Evolutionary conservation across 1,140 invertebrate genomes (phyloP), one percentile per base, ranked within the genome.

Genomic region (Rhynchophorus ferrugineus): DNA sequence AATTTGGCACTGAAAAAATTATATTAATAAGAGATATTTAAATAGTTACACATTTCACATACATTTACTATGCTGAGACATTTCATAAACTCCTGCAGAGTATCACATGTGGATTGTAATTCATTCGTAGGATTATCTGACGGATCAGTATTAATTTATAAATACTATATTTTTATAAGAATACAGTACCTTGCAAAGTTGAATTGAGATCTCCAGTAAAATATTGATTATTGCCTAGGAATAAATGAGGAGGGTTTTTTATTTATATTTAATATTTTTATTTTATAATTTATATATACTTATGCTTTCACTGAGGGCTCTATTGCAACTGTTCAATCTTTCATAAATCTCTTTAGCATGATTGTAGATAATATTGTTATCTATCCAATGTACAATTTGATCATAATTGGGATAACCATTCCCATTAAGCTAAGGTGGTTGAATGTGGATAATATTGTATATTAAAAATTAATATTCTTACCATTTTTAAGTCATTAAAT

Each of bases 1-100:
- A 7, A 60, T 51, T 7, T 61, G 50, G 56, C 65, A 67, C 65
- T 67, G 52, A 48, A 67, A 66, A 58, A 43, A 46, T 22, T 16
- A 11, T 29, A 33, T 37, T 37, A 24, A 35, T 48, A 36, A 2
- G 39, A 14, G 43, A 42, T 37, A 11, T 13, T 21, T 22, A 14
- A 22, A 0, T 21, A 37, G 46, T 3, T 22, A n/a, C n/a, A 18
- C 2, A 29, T 18, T 3, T n/a, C 11, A 57, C 45, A 46, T 42
- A 58, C 43, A 18, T 57, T 46, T 21, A 43, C 52, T 38, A 51
- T 43, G 43, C 43, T 43, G 33, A 64, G 19, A 38, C 62, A 64
- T 34, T 61, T 60, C 49, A 62, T 56, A 43, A 61, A 61, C 50
- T 64, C 51, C 5, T 44, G 20, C 14, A 49, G n/a, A n/a, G 58